phyloP scores from a whole-genome alignment of 2,113 vertebrate species.

The Pseudolaguvia tuberculata region DNA sequence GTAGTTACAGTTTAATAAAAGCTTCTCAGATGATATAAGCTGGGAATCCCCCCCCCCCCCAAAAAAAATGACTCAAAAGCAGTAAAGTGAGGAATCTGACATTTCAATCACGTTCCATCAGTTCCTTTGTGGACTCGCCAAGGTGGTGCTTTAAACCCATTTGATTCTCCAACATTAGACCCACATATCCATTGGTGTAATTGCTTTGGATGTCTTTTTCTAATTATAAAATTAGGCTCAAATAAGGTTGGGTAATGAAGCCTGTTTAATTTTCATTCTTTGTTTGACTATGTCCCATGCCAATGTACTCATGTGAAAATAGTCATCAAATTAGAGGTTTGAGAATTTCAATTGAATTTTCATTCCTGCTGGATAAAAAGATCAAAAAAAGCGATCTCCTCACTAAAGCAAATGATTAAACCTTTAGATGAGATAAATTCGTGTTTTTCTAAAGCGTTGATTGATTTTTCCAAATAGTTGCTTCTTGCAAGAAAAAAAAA shows the following conservation, averaged over 20 bases:
- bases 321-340: conserved; percentile 46
- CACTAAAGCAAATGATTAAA: conserved; percentile 29
- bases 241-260: conserved; percentile 61
- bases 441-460: conserved; percentile 25
- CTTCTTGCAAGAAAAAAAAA: conserved; percentile 25
- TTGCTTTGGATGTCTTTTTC: conserved; percentile 62
- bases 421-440: conserved; percentile 28
- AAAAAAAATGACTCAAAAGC: conserved; percentile 2
- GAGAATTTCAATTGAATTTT: conserved; percentile 49
- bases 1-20: conserved; percentile 36
- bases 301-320: conserved; percentile 42
- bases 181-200: conserved; percentile 52
- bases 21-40: conserved; percentile 24
- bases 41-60: conserved; percentile 29
- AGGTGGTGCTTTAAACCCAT: conserved; percentile 58
- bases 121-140: conserved; percentile 54
- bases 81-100: conserved; percentile 46
- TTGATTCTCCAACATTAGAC: conserved; percentile 60
- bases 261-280: conserved; percentile 46
- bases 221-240: conserved; percentile 65
- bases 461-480: conserved; percentile 18
- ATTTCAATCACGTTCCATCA: conserved; percentile 52
- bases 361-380: conserved; percentile 38
- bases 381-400: conserved; percentile 27
- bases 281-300: conserved; percentile 43